Percentiles rank a stretch among this genome's conserved stretches.
Evolutionary conservation across 37 sponge, comb jelly and placozoan species (phyloP).

Genomic region (Amphimedon queenslandica): DNA sequence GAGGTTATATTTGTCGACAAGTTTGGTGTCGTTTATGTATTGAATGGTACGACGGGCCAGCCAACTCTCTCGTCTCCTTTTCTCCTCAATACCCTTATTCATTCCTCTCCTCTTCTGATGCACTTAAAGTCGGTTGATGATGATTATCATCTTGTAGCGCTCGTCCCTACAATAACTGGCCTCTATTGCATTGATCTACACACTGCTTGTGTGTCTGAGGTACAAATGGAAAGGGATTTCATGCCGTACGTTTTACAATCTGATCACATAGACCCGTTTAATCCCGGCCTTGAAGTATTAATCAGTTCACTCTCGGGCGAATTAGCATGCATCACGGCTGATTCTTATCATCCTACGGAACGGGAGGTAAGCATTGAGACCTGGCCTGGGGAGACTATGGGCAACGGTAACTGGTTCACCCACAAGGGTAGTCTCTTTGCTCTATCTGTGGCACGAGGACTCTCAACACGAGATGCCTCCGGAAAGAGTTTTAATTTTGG

Average conservation of each 20-base stretch:
- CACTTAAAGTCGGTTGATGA: conserved; percentile 11
- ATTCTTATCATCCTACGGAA: background rate
- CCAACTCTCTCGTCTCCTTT: conserved; percentile 14
- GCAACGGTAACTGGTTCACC: conserved; percentile 30
- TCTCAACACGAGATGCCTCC: conserved; percentile 19
- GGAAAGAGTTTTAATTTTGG: conserved; percentile 29
- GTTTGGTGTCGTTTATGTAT: conserved; percentile 44
- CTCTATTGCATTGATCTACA: conserved; percentile 26
- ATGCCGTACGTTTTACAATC: conserved; percentile 12
- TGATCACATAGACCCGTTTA: conserved; percentile 54
- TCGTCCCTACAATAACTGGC: conserved; percentile 8
- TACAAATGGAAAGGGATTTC: background rate
- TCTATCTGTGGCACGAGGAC: background rate
- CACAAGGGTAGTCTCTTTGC: conserved; percentile 45
- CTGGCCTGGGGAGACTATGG: conserved; percentile 33
- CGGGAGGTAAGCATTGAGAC: conserved; percentile 18
- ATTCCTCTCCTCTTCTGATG: conserved; percentile 10
- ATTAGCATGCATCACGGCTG: conserved; percentile 25
- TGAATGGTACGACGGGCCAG: conserved; percentile 23
- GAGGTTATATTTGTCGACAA: conserved; percentile 37
- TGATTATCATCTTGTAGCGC: background rate
- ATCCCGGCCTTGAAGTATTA: conserved; percentile 48
- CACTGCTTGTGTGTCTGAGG: conserved; percentile 9
- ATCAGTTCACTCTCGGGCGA: conserved; percentile 27
- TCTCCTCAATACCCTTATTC: conserved; percentile 8